phyloP scores from a whole-genome alignment of 2,888 invertebrate genomes.

The Phragmatobia fuliginosa region DNA sequence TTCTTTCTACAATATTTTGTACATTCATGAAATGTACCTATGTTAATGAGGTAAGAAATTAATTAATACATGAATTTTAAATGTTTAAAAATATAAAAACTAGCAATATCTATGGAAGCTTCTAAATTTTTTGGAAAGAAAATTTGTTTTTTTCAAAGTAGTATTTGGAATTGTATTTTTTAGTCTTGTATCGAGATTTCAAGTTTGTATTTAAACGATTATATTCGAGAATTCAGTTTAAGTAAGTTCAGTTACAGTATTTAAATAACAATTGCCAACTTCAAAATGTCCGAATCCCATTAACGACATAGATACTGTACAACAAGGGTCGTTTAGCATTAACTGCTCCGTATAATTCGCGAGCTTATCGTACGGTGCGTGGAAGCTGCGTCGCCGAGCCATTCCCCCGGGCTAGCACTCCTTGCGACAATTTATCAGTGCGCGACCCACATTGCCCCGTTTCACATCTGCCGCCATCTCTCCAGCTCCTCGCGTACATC shows the following conservation, averaged over 20 bases:
- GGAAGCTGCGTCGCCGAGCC: constrained; percentile 64
- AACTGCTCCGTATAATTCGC: constrained; percentile 62
- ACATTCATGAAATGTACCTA: neutral
- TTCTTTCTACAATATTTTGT: constrained; percentile 19
- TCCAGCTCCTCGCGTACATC: constrained; percentile 45
- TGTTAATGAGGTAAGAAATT: no score
- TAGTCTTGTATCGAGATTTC: neutral
- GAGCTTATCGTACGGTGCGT: constrained; percentile 63
- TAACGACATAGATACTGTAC: constrained; percentile 38
- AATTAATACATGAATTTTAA: no score
- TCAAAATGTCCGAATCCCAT: constrained; percentile 18
- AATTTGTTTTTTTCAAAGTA: neutral
- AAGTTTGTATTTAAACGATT: neutral
- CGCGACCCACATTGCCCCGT: constrained; percentile 76
- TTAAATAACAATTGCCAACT: neutral
- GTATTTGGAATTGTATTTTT: neutral
- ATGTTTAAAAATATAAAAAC: no score
- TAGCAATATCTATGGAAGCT: neutral
- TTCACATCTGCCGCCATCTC: constrained; percentile 63
- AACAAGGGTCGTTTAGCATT: constrained; percentile 53
- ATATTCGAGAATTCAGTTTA: no score
- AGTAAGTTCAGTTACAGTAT: neutral
- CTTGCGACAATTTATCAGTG: constrained; percentile 76
- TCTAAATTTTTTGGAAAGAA: no score
- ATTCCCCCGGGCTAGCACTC: constrained; percentile 61